Evolutionary conservation across 2,113 vertebrate genomes (phyloP).

Genomic region (Phalacrocorax aristotelis): DNA sequence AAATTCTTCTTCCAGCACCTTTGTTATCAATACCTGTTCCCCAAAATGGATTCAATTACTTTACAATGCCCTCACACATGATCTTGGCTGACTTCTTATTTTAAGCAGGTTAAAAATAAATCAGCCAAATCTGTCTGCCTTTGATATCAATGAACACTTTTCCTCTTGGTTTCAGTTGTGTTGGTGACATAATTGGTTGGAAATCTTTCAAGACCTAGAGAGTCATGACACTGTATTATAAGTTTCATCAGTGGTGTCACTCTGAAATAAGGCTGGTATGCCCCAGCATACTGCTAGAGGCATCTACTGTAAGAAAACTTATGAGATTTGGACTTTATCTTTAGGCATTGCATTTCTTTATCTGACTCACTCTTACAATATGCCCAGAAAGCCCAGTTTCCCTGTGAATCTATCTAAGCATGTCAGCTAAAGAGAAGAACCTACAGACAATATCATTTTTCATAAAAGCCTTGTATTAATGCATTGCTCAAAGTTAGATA

Average conservation of each 20-base stretch:
- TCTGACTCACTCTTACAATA: background rate
- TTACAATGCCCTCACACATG: background rate
- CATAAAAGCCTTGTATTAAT: background rate
- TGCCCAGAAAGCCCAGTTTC: background rate
- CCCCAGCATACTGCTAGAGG: background rate
- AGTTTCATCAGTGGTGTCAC: background rate
- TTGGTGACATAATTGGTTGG: background rate
- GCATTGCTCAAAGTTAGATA: background rate
- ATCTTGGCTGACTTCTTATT: background rate
- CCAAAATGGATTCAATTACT: background rate
- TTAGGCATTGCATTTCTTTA: background rate
- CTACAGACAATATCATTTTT: background rate
- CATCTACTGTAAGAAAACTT: background rate
- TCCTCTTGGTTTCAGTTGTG: background rate
- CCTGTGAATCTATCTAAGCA: background rate
- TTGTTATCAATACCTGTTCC: background rate
- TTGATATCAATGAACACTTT: background rate
- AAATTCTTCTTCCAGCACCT: background rate
- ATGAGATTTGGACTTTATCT: background rate
- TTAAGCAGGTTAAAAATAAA: slow-evolving; percentile 21
- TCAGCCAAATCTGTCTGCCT: background rate
- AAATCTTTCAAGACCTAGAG: background rate
- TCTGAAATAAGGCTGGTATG: background rate
- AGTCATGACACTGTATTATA: background rate
- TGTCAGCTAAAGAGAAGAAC: background rate